Evolutionary conservation across 2,797 vertebrate genomes (phyloP).

Genomic region (Borostomias antarcticus): DNA sequence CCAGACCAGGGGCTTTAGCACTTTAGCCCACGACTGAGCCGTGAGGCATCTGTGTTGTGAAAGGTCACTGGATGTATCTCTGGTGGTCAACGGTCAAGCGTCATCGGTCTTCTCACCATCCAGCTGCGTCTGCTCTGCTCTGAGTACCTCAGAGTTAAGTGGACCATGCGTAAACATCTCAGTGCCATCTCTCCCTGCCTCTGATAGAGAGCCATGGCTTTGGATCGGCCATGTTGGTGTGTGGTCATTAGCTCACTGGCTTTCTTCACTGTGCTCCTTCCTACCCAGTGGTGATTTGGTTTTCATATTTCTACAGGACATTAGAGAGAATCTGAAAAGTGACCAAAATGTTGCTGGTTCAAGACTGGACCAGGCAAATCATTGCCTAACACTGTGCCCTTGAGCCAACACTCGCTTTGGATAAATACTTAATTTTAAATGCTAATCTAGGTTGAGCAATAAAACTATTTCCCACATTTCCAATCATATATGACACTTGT

Average conservation of each 20-base stretch:
- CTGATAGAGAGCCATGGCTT: not conserved
- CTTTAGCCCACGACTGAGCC: not conserved
- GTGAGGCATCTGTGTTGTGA: not conserved
- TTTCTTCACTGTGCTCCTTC: no score
- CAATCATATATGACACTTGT: no score
- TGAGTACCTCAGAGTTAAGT: not conserved
- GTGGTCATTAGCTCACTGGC: conserved; percentile 1
- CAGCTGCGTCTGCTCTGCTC: conserved; percentile 1
- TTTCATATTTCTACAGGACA: no score
- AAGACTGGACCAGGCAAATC: no score
- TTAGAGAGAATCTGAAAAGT: no score
- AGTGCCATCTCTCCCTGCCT: not conserved
- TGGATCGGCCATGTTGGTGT: not conserved
- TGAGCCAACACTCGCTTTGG: no score
- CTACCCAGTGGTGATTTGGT: no score
- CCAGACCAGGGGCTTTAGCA: not conserved
- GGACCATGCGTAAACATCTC: conserved; percentile 8
- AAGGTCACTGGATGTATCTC: not conserved
- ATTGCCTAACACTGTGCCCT: no score
- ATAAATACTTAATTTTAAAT: no score
- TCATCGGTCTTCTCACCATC: not conserved
- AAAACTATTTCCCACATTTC: no score
- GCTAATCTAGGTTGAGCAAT: no score
- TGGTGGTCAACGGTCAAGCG: not conserved
- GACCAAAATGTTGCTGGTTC: no score